Conservation (phyloP, 2,888 invertebrate genomes). For the Hyles lineata region DNA sequence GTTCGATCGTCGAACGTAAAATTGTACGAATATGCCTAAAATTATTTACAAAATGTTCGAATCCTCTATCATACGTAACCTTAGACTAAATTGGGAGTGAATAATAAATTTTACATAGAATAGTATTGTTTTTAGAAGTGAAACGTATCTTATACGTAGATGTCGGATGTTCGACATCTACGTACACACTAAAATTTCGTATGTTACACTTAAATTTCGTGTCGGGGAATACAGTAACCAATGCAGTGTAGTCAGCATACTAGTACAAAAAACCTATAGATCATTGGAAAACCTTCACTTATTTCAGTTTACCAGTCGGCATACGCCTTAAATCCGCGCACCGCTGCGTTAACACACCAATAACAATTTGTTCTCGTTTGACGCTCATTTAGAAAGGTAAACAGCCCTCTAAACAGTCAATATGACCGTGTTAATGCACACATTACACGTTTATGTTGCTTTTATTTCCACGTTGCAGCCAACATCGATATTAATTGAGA, state of each 20-base stretch:
- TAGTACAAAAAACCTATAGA: neutral
- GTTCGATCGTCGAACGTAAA: too few species aligned
- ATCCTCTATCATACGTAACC: too few species aligned
- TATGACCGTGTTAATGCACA: conserved; percentile 63
- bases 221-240: too few species aligned
- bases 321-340: conserved; percentile 61
- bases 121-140: too few species aligned
- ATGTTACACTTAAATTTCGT: too few species aligned
- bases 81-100: too few species aligned
- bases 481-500: conserved; percentile 24
- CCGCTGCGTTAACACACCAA: conserved; percentile 67
- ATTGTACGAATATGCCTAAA: too few species aligned
- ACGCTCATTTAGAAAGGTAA: conserved; percentile 74
- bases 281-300: neutral
- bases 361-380: conserved; percentile 77
- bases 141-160: too few species aligned
- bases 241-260: neutral
- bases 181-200: too few species aligned
- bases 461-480: conserved; percentile 29
- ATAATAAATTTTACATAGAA: too few species aligned
- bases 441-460: conserved; percentile 61
- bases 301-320: neutral
- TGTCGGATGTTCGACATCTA: too few species aligned
- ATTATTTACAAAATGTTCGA: too few species aligned
- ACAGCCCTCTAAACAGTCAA: conserved; percentile 66